These are phyloP conservation scores for Pelvicachromis taeniatus DNA, from an alignment of 2,113 vertebrate genomes.

Conservation along the genomic window DNA sequence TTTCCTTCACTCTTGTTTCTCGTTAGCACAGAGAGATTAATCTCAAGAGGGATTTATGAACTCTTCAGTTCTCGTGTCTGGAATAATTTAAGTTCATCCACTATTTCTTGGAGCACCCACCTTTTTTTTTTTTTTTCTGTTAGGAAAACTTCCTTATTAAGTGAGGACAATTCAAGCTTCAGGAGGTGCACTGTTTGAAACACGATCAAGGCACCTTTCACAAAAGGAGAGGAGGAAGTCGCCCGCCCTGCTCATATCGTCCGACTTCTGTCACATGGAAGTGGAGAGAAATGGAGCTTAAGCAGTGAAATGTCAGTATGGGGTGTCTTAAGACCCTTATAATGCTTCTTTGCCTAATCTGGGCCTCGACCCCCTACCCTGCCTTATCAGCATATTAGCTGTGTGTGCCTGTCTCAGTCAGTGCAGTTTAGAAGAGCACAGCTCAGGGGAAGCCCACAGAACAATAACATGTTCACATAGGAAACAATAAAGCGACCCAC, in stretches of 20 bases:
- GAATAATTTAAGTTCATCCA: neutral
- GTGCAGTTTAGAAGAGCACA: neutral
- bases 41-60: neutral
- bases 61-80: neutral
- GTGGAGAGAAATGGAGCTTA: slow-evolving; percentile 11
- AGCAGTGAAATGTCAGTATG: slow-evolving; percentile 39
- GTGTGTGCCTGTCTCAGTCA: neutral
- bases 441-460: neutral
- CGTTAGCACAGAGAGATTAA: neutral
- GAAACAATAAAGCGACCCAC: neutral
- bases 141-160: neutral
- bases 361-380: neutral
- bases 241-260: neutral
- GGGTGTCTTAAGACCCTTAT: slow-evolving; percentile 3
- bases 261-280: slow-evolving; percentile 1
- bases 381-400: slow-evolving; percentile 5
- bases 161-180: neutral
- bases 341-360: slow-evolving; percentile 22
- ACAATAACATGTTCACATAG: neutral
- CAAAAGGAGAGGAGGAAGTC: neutral
- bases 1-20: neutral
- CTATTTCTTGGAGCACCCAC: neutral
- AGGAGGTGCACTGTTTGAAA: neutral
- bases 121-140: neutral
- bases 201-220: neutral